A percentile compares a stretch with the other conserved stretches of the same genome.
Evolutionary conservation across 2,888 invertebrate genomes (phyloP).

Genomic region (Dione vanillae): DNA sequence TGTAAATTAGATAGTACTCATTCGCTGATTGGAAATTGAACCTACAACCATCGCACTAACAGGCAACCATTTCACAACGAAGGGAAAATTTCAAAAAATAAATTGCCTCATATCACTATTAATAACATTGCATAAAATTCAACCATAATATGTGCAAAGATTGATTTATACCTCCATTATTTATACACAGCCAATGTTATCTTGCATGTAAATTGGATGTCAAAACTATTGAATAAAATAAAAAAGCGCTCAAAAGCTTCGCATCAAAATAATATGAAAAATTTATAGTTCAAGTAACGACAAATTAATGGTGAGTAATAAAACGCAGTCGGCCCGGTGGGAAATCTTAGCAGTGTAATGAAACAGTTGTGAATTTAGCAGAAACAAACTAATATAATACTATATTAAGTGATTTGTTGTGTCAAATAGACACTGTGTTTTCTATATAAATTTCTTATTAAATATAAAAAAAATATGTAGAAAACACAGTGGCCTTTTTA

Average conservation of each 20-base stretch:
- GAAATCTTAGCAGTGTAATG: conserved; percentile 46
- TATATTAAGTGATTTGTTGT: neutral
- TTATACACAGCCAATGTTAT: neutral
- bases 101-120: too few relatives aligned
- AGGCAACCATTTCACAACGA: too few relatives aligned
- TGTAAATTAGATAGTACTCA: too few relatives aligned
- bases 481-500: too few relatives aligned
- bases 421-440: neutral
- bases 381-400: neutral
- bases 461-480: too few relatives aligned
- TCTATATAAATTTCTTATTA: neutral
- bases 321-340: conserved; percentile 42
- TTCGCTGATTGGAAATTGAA: too few relatives aligned
- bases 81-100: too few relatives aligned
- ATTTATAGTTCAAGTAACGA: conserved; percentile 40
- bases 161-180: neutral
- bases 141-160: neutral
- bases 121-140: too few relatives aligned
- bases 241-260: conserved; percentile 34
- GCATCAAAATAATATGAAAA: conserved; percentile 37
- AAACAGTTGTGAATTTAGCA: conserved; percentile 27
- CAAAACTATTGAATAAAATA: conserved; percentile 35
- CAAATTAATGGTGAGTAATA: conserved; percentile 44
- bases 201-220: conserved; percentile 16
- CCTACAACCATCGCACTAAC: too few relatives aligned